Evolutionary conservation across 2,888 invertebrate species (phyloP).

Genomic region (Nudaria mundana): DNA sequence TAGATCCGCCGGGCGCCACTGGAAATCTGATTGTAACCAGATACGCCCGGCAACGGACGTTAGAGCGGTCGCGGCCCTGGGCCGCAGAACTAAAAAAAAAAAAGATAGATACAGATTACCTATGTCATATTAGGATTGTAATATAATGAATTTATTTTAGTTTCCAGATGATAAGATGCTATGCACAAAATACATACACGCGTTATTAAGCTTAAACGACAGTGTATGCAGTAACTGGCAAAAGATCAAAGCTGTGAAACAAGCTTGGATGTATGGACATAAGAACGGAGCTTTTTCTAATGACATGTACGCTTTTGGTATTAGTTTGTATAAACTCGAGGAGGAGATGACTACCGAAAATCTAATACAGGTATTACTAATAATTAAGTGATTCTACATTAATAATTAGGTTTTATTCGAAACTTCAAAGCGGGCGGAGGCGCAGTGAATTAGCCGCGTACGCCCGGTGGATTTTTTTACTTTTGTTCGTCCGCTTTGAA

Average conservation of each 20-base stretch:
- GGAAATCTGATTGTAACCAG: too few relatives aligned
- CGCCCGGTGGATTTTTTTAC: too few relatives aligned
- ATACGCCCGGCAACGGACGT: too few relatives aligned
- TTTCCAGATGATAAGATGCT: constrained; percentile 66
- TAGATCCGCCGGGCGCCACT: too few relatives aligned
- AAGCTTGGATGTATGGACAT: constrained; percentile 65
- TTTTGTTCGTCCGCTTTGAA: too few relatives aligned
- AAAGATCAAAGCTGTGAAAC: constrained; percentile 60
- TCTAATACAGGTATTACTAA: constrained; percentile 49
- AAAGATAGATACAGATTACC: too few relatives aligned
- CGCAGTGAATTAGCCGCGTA: too few relatives aligned
- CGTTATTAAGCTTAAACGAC: constrained; percentile 49
- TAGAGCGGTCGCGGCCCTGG: too few relatives aligned
- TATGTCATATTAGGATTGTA: too few relatives aligned
- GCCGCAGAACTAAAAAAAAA: too few relatives aligned
- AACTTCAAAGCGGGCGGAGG: too few relatives aligned
- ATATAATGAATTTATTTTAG: constrained; percentile 43
- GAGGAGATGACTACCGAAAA: constrained; percentile 48
- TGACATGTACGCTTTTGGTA: constrained; percentile 69
- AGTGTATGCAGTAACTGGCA: constrained; percentile 49
- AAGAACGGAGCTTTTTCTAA: constrained; percentile 57
- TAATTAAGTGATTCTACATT: not conserved
- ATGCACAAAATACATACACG: constrained; percentile 66
- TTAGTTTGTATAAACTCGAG: constrained; percentile 59
- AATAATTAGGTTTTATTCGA: too few relatives aligned